phyloP scores from a whole-genome alignment of 1,140 invertebrate genomes.

The Heliconius eleuchia region DNA sequence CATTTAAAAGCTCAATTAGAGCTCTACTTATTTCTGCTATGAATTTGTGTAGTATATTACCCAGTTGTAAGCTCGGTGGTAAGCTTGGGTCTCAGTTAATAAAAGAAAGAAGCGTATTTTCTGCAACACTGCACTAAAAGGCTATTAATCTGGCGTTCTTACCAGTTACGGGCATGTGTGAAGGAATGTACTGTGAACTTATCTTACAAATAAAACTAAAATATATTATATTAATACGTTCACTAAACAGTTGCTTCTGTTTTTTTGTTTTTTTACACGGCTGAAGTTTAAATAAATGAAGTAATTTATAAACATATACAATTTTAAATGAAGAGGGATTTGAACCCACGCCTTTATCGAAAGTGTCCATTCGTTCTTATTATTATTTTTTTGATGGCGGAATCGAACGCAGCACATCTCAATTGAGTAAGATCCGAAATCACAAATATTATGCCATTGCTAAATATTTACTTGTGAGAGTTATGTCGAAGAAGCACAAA shows the following conservation, averaged over 20 bases:
- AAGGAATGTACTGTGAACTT: conserved; percentile 1
- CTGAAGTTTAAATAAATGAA: neutral
- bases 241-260: neutral
- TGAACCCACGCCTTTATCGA: too few species aligned
- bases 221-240: neutral
- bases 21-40: neutral
- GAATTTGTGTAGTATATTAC: neutral
- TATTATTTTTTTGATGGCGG: too few species aligned
- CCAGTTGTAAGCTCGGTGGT: neutral
- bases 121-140: conserved; percentile 9
- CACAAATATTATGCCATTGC: too few species aligned
- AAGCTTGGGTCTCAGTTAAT: neutral
- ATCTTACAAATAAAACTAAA: conserved; percentile 1
- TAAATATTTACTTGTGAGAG: too few species aligned
- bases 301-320: neutral
- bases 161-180: neutral
- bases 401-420: too few species aligned
- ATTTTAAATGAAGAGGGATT: too few species aligned
- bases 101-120: conserved; percentile 9
- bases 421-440: too few species aligned
- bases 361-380: too few species aligned
- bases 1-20: neutral
- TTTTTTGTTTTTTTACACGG: too few species aligned
- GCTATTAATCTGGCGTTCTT: conserved; percentile 10
- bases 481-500: too few species aligned